Base-by-base conservation (phyloP, 2,113 vertebrate species). In the Limnothrissa miodon region DNA sequence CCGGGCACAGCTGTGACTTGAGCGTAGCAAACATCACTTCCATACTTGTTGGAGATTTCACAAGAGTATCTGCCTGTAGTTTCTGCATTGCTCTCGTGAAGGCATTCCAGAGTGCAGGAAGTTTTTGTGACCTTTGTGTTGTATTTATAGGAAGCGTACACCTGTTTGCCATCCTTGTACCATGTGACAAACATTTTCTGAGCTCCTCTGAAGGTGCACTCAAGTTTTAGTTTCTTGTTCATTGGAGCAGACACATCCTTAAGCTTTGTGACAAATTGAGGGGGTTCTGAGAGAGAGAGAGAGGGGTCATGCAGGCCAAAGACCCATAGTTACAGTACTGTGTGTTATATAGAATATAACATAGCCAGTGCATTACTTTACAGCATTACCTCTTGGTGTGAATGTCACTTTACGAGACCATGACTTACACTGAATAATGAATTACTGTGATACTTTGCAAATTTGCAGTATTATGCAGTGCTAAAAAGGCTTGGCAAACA, bases 81-180 rank as follows among this genome's bases (percentile, higher is more conserved):
- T 59, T 96, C 94, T 0, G 92, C 90, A 90, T 94, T 95, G 11
- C 86, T 85, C 56, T 90, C 87, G 17, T 93, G 88, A 88, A 91
- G 90, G 84, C 95, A 87, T 86, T 96, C 95, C 86, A 96, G 87
- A 46, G 95, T 81, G 46, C 94, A 95, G 2, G 91, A 93, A 84
- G 94, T 93, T 0, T 91, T 89, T 79, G 88, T 90, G 86, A 95
- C 48, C 78, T 45, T 81, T 36, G 62, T 83, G 46, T 79, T 87
- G 59, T 87, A 83, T 85, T 53, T 62, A 79, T 93, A 84, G 1
- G 90, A 95, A 29, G 92, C 91, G 45, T 94, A 88, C 17, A 97
- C 81, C 87, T 96, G 96, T 79, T 94, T 83, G 19, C 96, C 96
- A 89, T 96, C 95, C 88, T 94, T 95, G 84, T 94, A 95, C 96